phyloP scores from a whole-genome alignment of 2,113 vertebrate genomes.

The Antechinus flavipes region DNA sequence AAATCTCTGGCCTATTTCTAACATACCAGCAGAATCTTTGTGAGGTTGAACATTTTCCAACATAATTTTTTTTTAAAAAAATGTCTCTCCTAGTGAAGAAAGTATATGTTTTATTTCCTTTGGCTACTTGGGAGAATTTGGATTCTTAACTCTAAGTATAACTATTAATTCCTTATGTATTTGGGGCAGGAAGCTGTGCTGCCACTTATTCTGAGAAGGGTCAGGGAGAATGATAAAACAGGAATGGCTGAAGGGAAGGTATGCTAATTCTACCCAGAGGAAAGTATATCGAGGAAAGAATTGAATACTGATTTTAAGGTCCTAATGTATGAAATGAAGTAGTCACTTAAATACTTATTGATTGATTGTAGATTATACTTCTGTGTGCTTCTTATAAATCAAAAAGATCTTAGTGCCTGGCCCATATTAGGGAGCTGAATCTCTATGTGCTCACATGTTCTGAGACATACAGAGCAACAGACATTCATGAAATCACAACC shows the following conservation, averaged over 20 bases:
- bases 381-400: neutral
- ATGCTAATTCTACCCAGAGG: neutral
- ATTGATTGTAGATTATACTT: neutral
- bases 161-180: neutral
- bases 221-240: neutral
- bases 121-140: neutral
- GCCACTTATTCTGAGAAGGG: neutral
- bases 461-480: neutral
- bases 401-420: neutral
- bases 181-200: neutral
- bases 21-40: neutral
- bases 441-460: neutral
- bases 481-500: neutral
- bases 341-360: neutral
- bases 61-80: neutral
- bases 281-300: neutral
- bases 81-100: neutral
- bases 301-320: neutral
- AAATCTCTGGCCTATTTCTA: neutral
- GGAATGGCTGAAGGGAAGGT: neutral
- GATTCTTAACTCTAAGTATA: neutral
- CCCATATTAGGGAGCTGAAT: neutral
- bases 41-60: neutral
- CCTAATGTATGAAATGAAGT: neutral
- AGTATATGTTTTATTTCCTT: neutral